Conservation (phyloP, 30 jellyfish, hydroid and myxozoan genomes). For the Phacellophora camtschatica region DNA sequence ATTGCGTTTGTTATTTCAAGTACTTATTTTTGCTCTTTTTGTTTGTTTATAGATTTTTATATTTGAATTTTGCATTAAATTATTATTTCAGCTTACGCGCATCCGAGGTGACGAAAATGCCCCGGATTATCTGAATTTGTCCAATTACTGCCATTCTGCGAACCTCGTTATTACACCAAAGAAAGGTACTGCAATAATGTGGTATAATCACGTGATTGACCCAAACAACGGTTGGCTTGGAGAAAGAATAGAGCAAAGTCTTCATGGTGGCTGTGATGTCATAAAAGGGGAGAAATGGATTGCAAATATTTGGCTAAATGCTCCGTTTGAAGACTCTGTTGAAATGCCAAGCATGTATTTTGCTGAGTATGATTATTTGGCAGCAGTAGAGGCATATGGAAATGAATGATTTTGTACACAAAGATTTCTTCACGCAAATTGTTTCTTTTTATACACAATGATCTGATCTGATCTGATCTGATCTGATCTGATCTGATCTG, state of each 20-base stretch:
- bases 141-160: slow-evolving; percentile 74
- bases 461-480: too few species aligned
- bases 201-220: slow-evolving; percentile 93
- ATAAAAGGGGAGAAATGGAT: slow-evolving; percentile 96
- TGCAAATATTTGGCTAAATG: slow-evolving; percentile 92
- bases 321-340: slow-evolving; percentile 79
- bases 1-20: too few species aligned
- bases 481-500: too few species aligned
- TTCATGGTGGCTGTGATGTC: slow-evolving; percentile 99
- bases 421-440: too few species aligned
- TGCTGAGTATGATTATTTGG: slow-evolving; percentile 44
- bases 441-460: too few species aligned
- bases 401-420: too few species aligned
- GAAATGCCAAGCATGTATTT: slow-evolving; percentile 82
- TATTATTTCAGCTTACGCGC: not conserved
- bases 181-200: slow-evolving; percentile 85
- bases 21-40: not conserved
- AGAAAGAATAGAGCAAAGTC: slow-evolving; percentile 67
- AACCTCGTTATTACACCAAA: slow-evolving; percentile 87
- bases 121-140: slow-evolving; percentile 73
- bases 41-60: not conserved
- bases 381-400: not conserved
- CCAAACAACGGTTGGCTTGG: slow-evolving; percentile 92
- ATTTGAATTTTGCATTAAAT: not conserved
- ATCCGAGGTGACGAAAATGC: slow-evolving; percentile 26